phyloP scores from a whole-genome alignment of 1,140 invertebrate genomes.

The Pentalonia nigronervosa region DNA sequence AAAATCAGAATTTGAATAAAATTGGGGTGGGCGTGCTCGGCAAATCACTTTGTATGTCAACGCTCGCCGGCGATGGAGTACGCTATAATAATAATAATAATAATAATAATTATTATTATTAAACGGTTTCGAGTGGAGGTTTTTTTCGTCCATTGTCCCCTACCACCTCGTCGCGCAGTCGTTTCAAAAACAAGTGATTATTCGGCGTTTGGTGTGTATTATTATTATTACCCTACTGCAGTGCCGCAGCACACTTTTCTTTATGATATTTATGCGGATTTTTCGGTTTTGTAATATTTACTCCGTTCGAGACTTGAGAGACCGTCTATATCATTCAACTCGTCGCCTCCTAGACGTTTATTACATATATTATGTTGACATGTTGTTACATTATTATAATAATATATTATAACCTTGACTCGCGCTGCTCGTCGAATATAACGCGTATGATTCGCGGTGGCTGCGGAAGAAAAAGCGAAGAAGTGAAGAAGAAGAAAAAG shows the following conservation, averaged over 20 bases:
- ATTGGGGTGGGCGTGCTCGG: background rate
- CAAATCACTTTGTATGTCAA: background rate
- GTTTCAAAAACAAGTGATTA: constrained; percentile 2
- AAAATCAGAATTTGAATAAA: background rate
- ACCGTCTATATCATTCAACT: background rate
- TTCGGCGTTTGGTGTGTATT: background rate
- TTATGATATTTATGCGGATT: background rate
- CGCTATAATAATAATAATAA: no score
- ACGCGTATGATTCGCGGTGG: background rate
- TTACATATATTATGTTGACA: background rate
- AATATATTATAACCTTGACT: constrained; percentile 32
- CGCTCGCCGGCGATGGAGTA: background rate
- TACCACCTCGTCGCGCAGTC: background rate
- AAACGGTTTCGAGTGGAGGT: background rate
- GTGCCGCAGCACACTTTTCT: background rate
- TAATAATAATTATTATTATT: background rate
- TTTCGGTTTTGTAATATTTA: background rate
- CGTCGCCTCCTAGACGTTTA: background rate
- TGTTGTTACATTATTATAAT: background rate
- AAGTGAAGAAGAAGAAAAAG: background rate
- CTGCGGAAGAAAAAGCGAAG: background rate
- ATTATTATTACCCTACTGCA: background rate
- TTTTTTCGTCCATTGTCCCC: background rate
- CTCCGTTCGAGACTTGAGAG: background rate
- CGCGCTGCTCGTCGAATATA: background rate